phyloP scores from a whole-genome alignment of 1,140 invertebrate species.

The Dendroctonus valens region DNA sequence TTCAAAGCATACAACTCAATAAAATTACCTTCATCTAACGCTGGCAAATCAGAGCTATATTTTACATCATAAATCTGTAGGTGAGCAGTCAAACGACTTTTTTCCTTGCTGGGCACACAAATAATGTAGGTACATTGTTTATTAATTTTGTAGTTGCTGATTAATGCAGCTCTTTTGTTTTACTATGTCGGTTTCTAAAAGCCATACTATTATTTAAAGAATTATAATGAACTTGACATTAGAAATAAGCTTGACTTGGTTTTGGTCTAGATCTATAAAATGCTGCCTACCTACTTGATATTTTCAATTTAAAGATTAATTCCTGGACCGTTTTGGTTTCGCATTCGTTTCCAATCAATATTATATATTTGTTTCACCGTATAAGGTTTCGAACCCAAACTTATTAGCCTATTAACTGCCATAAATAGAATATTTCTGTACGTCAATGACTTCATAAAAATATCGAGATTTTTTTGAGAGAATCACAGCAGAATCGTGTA shows the following conservation, averaged over 20 bases:
- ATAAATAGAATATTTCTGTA: no score
- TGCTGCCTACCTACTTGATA: background rate
- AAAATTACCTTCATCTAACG: background rate
- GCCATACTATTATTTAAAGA: background rate
- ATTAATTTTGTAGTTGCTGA: background rate
- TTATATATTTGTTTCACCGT: background rate
- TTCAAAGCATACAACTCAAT: background rate
- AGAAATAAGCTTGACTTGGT: constrained; percentile 2
- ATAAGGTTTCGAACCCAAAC: background rate
- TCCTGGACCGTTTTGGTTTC: background rate
- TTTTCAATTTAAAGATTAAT: background rate
- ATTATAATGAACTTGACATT: constrained; percentile 9
- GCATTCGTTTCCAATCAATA: background rate
- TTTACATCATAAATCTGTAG: background rate
- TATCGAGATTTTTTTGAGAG: no score
- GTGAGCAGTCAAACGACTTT: constrained; percentile 1
- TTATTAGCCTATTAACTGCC: background rate
- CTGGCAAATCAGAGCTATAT: background rate
- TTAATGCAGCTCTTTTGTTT: background rate
- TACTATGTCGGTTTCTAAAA: background rate
- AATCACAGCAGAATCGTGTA: no score
- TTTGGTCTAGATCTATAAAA: background rate
- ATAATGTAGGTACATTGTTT: background rate
- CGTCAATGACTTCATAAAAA: no score
- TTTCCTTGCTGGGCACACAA: background rate